A percentile compares a stretch with the other conserved stretches of the same genome.
Evolutionary conservation across 2,113 vertebrate species (phyloP).

Genomic region (Pachyramphus minor): DNA sequence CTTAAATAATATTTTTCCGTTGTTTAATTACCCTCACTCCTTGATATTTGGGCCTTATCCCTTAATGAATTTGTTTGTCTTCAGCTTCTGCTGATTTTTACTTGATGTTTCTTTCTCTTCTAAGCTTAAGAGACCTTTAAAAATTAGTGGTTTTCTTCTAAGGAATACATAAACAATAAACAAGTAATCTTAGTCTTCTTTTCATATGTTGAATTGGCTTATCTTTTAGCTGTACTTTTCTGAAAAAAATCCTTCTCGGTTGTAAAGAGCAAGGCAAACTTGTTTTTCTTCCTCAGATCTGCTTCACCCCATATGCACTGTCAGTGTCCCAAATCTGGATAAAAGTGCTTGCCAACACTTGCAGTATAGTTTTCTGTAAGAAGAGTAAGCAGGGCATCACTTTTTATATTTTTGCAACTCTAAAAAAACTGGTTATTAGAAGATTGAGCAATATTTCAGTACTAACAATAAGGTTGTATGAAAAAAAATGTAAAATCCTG

Average conservation of each 20-base stretch:
- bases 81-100: background rate
- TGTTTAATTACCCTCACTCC: background rate
- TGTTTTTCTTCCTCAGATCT: background rate
- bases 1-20: background rate
- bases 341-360: background rate
- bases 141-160: background rate
- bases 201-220: background rate
- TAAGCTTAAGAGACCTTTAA: background rate
- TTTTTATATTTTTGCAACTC: background rate
- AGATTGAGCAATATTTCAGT: background rate
- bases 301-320: background rate
- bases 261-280: background rate
- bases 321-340: background rate
- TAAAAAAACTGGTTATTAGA: background rate
- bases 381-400: background rate
- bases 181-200: background rate
- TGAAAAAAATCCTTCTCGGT: background rate
- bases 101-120: background rate
- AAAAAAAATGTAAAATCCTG: background rate
- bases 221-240: background rate
- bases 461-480: background rate
- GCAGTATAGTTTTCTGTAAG: background rate
- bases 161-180: background rate
- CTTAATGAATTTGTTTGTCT: background rate
- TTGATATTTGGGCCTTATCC: background rate